phyloP scores from a whole-genome alignment of 2,888 invertebrate species.

The Mimachlamys varia region DNA sequence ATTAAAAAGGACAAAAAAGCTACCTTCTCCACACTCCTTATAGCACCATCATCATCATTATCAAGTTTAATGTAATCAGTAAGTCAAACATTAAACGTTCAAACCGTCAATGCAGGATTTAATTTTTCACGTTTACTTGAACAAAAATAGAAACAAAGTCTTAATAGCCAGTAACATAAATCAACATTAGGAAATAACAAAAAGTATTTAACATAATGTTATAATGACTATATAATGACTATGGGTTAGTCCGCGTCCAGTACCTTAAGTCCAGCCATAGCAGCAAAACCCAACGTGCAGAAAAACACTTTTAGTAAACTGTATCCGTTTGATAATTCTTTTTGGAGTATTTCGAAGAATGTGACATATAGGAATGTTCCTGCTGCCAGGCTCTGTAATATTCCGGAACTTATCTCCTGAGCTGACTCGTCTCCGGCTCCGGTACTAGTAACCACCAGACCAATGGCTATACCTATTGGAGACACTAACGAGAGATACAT shows the following conservation, averaged over 20 bases:
- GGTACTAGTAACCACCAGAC: conserved; percentile 56
- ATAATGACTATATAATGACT: too few species aligned
- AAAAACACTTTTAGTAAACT: conserved; percentile 74
- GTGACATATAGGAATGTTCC: conserved; percentile 97
- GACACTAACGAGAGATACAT: conserved; percentile 58
- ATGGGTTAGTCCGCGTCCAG: conserved; percentile 48
- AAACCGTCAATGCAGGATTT: too few species aligned
- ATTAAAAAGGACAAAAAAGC: too few species aligned
- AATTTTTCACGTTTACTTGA: too few species aligned
- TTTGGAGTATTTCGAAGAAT: conserved; percentile 94
- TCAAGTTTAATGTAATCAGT: too few species aligned
- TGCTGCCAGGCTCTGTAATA: conserved; percentile 91
- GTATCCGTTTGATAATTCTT: conserved; percentile 82
- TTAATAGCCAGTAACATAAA: too few species aligned
- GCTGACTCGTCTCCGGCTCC: conserved; percentile 44
- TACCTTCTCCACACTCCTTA: too few species aligned
- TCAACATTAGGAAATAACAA: too few species aligned
- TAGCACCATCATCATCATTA: too few species aligned
- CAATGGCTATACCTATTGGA: conserved; percentile 60
- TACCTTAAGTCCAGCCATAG: conserved; percentile 62
- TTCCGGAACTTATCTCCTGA: conserved; percentile 69
- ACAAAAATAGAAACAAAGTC: too few species aligned
- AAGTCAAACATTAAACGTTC: too few species aligned
- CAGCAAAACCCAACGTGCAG: conserved; percentile 66
- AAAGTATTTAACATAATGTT: too few species aligned